A percentile compares a stretch with the other conserved stretches of the same genome.
These are phyloP conservation scores for Girardia tigrina DNA, from an alignment of 2,888 invertebrate species.

Conservation along the genomic window DNA sequence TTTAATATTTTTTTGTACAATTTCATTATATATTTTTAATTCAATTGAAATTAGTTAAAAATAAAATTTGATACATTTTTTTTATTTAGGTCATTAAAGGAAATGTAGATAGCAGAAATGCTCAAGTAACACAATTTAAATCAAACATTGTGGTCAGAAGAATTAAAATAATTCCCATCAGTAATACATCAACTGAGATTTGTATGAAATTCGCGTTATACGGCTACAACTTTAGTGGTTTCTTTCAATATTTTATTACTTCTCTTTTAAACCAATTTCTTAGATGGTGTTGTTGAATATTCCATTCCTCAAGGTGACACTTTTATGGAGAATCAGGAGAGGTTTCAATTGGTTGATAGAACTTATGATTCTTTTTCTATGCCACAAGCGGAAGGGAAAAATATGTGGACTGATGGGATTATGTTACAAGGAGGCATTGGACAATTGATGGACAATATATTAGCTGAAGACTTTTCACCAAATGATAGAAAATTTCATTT, in stretches of 20 bases:
- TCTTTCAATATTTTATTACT: too few relatives aligned
- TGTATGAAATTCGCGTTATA: background rate
- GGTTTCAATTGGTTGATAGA: background rate
- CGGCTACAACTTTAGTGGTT: conserved; percentile 14
- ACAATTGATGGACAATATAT: background rate
- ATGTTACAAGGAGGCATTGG: background rate
- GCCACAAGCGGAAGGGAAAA: too few relatives aligned
- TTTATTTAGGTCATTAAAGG: background rate
- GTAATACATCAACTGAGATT: background rate
- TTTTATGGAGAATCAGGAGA: background rate
- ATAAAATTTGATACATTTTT: too few relatives aligned
- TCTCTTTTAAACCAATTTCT: background rate
- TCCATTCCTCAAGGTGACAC: background rate
- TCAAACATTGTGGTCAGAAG: background rate
- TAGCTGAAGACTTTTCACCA: background rate
- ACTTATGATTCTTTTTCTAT: background rate
- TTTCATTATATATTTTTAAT: too few relatives aligned
- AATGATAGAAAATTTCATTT: background rate
- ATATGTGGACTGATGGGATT: too few relatives aligned
- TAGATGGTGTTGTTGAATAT: conserved; percentile 7
- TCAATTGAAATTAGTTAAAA: too few relatives aligned
- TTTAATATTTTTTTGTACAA: too few relatives aligned
- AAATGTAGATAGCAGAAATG: conserved; percentile 9
- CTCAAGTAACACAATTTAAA: background rate
- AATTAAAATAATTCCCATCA: background rate